Evolutionary conservation across 2,888 invertebrate genomes (phyloP).

Genomic region (Sclerodermus sp.): DNA sequence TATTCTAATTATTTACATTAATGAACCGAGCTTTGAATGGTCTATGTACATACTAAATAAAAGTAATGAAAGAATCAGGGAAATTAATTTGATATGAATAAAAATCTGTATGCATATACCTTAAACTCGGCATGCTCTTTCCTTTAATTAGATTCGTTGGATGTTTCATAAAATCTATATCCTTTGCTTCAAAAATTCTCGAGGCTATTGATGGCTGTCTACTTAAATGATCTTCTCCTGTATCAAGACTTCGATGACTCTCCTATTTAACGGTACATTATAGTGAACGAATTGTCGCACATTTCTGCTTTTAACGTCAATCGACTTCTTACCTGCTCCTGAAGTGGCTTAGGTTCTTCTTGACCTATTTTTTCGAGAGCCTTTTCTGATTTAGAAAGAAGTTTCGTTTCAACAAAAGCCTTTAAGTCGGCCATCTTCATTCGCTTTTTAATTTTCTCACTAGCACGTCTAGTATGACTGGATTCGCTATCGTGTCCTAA

Average conservation of each 20-base stretch:
- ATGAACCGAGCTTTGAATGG: too few species aligned
- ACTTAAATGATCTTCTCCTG: conserved; percentile 74
- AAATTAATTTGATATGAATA: too few species aligned
- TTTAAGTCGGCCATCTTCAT: conserved; percentile 91
- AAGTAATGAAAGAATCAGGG: too few species aligned
- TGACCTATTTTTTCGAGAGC: conserved; percentile 87
- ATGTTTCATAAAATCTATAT: conserved; percentile 60
- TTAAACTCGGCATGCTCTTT: conserved; percentile 94
- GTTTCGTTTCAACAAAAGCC: conserved; percentile 89
- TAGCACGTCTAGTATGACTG: conserved; percentile 68
- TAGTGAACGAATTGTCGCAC: background rate
- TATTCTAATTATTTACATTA: too few species aligned
- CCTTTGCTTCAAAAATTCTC: conserved; percentile 63
- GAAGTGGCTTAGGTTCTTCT: conserved; percentile 66
- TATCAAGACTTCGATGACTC: conserved; percentile 80
- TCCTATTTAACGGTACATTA: conserved; percentile 62
- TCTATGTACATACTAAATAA: too few species aligned
- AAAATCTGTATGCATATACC: conserved; percentile 63
- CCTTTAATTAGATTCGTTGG: conserved; percentile 83
- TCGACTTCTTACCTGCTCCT: conserved; percentile 60
- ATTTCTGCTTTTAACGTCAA: background rate
- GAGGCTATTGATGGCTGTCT: conserved; percentile 72
- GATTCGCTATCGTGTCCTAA: conserved; percentile 53
- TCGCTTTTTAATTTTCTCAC: conserved; percentile 81
- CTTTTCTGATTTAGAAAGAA: conserved; percentile 88